Percentiles rank a stretch among this genome's conserved stretches.
Conservation (phyloP, 2,888 invertebrate species). For the Griposia aprilina region DNA sequence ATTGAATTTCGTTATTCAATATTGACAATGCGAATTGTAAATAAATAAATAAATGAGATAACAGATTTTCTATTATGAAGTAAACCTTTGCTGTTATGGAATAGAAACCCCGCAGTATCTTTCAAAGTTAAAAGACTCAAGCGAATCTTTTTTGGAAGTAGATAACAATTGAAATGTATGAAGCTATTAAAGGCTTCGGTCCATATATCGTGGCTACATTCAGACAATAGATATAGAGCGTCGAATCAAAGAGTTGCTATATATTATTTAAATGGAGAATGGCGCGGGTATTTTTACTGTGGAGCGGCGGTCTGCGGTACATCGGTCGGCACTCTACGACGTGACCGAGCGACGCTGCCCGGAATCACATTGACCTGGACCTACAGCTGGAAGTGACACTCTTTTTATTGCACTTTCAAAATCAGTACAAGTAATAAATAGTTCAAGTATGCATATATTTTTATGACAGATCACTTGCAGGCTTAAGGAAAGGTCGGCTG, state of each 20-base stretch:
- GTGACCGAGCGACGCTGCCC: conserved; percentile 83
- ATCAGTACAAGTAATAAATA: conserved; percentile 37
- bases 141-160: conserved; percentile 18
- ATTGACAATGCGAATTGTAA: conserved; percentile 18
- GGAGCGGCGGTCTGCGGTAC: conserved; percentile 87
- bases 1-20: conserved; percentile 41
- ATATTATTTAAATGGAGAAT: conserved; percentile 88
- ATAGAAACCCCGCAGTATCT: not conserved
- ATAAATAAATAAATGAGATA: conserved; percentile 30
- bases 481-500: not conserved
- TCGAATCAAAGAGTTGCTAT: conserved; percentile 85
- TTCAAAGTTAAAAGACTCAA: not conserved
- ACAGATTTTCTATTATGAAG: not conserved
- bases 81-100: not conserved
- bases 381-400: conserved; percentile 77
- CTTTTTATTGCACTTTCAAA: conserved; percentile 59
- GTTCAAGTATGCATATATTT: conserved; percentile 33
- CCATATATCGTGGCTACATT: conserved; percentile 58
- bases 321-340: conserved; percentile 89
- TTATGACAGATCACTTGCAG: not conserved
- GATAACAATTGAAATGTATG: conserved; percentile 28
- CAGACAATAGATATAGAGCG: conserved; percentile 61
- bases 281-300: conserved; percentile 86
- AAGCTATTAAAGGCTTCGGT: conserved; percentile 52
- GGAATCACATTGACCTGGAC: conserved; percentile 73